phyloP scores from a whole-genome alignment of 2,113 vertebrate species.

The Mystacornis crossleyi region DNA sequence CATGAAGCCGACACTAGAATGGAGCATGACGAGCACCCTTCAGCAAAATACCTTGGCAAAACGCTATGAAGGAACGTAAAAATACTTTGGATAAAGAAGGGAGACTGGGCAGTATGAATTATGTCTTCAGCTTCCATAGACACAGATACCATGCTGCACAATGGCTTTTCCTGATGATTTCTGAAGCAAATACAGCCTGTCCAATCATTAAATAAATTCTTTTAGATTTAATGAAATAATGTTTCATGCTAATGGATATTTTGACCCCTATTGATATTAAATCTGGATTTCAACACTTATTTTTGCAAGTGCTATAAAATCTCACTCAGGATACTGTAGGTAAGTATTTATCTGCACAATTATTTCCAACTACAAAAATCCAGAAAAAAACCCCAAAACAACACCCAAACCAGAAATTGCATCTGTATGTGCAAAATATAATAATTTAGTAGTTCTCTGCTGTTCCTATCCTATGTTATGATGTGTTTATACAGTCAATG shows the following conservation, averaged over 20 bases:
- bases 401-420: neutral
- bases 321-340: neutral
- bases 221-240: neutral
- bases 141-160: neutral
- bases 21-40: neutral
- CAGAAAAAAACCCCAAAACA: neutral
- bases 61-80: neutral
- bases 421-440: neutral
- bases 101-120: neutral
- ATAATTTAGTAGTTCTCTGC: neutral
- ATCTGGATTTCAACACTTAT: neutral
- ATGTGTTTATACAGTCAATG: neutral
- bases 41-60: neutral
- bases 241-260: neutral
- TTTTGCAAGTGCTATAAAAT: neutral
- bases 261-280: neutral
- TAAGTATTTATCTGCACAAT: neutral
- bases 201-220: neutral
- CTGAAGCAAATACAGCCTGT: neutral
- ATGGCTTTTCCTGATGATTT: neutral
- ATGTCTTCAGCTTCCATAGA: neutral
- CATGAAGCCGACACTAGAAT: neutral
- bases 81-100: neutral
- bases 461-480: neutral
- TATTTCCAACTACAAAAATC: neutral